A percentile compares a stretch with the other conserved stretches of the same genome.
phyloP scores from a whole-genome alignment of 2,797 vertebrate species.

The Lepus townsendii region DNA sequence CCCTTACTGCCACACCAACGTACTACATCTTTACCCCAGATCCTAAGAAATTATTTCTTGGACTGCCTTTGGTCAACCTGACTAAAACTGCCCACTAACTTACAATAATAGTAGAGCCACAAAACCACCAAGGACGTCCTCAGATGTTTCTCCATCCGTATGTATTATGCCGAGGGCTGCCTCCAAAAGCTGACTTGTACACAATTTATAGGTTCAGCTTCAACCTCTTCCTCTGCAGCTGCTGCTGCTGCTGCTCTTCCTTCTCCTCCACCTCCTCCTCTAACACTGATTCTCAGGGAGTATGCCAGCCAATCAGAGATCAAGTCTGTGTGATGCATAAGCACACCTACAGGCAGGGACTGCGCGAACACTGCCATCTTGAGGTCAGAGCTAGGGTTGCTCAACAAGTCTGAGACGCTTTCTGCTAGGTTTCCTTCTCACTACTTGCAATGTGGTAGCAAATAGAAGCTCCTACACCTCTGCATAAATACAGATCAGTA shows the following conservation, averaged over 20 bases:
- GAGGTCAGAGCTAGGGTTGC: neutral
- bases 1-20: neutral
- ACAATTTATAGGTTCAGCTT: too few relatives aligned
- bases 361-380: conserved; percentile 42
- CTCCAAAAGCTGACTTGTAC: neutral
- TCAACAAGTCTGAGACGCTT: neutral
- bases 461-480: neutral
- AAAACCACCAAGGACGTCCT: neutral
- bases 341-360: neutral
- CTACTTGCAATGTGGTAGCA: neutral
- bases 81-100: conserved; percentile 31
- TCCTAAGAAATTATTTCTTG: neutral
- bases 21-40: neutral
- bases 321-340: neutral
- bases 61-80: neutral
- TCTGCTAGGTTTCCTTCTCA: neutral
- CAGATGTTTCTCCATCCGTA: conserved; percentile 3
- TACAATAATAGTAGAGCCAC: conserved; percentile 63
- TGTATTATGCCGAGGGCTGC: neutral
- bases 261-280: neutral
- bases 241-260: too few relatives aligned
- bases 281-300: neutral
- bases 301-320: neutral
- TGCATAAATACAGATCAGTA: neutral
- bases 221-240: too few relatives aligned